phyloP scores from a whole-genome alignment of 2,888 invertebrate genomes.

The Lasioglossum leucozonium region DNA sequence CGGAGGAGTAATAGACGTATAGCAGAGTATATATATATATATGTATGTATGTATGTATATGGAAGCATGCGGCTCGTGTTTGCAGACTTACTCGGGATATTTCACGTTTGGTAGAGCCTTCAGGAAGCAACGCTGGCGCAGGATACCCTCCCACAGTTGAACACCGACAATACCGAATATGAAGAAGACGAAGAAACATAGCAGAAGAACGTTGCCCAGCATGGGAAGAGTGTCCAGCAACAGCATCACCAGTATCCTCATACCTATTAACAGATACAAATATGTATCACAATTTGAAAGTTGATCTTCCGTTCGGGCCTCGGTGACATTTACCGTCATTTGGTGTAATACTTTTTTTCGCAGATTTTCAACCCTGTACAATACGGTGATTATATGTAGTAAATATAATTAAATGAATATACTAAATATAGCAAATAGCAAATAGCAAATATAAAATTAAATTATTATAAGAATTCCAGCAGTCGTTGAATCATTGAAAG shows the following conservation, averaged over 20 bases:
- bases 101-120: constrained; percentile 89
- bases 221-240: constrained; percentile 99
- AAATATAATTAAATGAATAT: too few species aligned
- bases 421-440: too few species aligned
- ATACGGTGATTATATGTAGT: too few species aligned
- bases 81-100: constrained; percentile 90
- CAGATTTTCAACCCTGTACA: too few species aligned
- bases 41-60: not conserved
- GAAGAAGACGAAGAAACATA: constrained; percentile 99
- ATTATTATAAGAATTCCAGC: too few species aligned
- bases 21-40: not conserved
- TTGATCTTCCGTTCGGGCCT: not conserved
- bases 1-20: not conserved
- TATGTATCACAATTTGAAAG: not conserved
- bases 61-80: constrained; percentile 1
- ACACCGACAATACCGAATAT: constrained; percentile 99
- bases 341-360: too few species aligned
- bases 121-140: constrained; percentile 96
- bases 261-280: constrained; percentile 88
- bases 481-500: too few species aligned
- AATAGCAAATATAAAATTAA: too few species aligned
- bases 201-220: constrained; percentile 98
- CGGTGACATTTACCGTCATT: not conserved
- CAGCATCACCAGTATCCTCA: constrained; percentile 99
- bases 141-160: constrained; percentile 99